Evolutionary conservation across 2,113 vertebrate genomes (phyloP).

Genomic region (Pleuronectes platessa): DNA sequence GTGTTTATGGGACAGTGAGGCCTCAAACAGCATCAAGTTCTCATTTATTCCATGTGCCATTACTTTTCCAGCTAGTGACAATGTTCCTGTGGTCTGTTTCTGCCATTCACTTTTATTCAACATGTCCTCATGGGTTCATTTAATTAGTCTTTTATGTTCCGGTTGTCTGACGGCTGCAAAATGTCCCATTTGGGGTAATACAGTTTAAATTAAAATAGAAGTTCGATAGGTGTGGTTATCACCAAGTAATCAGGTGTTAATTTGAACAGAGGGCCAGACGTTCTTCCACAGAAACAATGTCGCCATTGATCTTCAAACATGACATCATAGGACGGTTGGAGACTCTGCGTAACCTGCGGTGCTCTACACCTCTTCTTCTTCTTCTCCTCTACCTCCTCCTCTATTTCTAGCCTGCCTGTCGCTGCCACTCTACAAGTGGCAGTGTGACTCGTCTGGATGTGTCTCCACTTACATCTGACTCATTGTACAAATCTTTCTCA

Average conservation of each 20-base stretch:
- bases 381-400: conserved; percentile 9
- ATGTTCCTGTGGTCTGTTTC: conserved; percentile 19
- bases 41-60: conserved; percentile 25
- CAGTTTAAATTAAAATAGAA: neutral
- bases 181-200: conserved; percentile 6
- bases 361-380: conserved; percentile 10
- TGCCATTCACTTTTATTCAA: conserved; percentile 11
- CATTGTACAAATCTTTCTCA: conserved; percentile 44
- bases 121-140: conserved; percentile 1
- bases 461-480: conserved; percentile 57
- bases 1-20: conserved; percentile 6
- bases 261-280: neutral
- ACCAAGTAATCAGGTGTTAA: neutral
- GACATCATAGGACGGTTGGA: conserved; percentile 40
- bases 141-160: conserved; percentile 8
- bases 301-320: conserved; percentile 16
- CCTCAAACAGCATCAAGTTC: conserved; percentile 18
- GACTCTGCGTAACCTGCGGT: conserved; percentile 1
- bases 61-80: conserved; percentile 11
- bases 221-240: conserved; percentile 4
- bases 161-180: conserved; percentile 6
- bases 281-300: conserved; percentile 27
- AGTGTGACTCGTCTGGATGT: conserved; percentile 49
- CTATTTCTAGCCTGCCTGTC: conserved; percentile 47
- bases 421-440: conserved; percentile 30